phyloP scores from a whole-genome alignment of 2,797 vertebrate species.

The Crotalus adamanteus region DNA sequence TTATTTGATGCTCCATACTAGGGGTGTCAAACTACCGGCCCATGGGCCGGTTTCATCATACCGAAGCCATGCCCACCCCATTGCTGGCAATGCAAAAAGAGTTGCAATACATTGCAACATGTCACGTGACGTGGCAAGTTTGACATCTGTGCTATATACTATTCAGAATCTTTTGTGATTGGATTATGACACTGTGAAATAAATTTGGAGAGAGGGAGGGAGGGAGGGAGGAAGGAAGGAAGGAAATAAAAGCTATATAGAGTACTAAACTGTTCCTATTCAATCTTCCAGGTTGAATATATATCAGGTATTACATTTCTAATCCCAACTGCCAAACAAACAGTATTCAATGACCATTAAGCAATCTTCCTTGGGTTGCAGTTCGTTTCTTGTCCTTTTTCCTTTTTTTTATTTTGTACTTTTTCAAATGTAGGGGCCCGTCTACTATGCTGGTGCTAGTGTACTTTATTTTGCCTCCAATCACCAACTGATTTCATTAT shows the following conservation, averaged over 20 bases:
- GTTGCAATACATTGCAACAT: too few relatives aligned
- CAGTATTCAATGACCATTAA: background rate
- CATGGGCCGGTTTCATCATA: too few relatives aligned
- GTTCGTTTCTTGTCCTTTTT: background rate
- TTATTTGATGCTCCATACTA: background rate
- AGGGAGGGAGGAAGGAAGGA: too few relatives aligned
- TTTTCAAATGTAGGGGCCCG: background rate
- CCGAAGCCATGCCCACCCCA: too few relatives aligned
- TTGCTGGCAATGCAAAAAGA: too few relatives aligned
- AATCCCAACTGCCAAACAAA: background rate
- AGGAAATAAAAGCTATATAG: background rate
- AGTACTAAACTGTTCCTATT: background rate
- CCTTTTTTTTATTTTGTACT: background rate
- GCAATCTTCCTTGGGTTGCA: background rate
- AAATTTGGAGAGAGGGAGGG: background rate
- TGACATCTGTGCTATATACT: background rate
- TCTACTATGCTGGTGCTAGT: background rate
- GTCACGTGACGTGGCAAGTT: too few relatives aligned
- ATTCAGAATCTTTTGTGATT: background rate
- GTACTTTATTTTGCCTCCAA: background rate
- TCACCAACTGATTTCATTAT: background rate
- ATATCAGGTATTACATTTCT: background rate
- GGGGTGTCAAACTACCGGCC: too few relatives aligned
- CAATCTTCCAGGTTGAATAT: background rate
- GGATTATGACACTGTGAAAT: background rate